Conservation (phyloP, 2,888 invertebrate genomes). For the Laspeyria flexula region DNA sequence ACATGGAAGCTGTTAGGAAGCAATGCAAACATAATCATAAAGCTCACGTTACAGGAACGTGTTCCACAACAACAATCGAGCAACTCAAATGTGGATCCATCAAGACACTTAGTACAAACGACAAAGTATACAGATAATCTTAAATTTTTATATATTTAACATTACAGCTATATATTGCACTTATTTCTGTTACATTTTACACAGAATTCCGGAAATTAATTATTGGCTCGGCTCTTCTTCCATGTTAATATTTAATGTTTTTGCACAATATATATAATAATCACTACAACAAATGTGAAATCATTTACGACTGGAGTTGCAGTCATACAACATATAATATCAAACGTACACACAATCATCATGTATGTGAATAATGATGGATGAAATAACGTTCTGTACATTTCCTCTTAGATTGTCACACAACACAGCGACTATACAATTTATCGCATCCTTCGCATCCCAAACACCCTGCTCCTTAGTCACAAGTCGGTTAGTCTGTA, state of each 20-base stretch:
- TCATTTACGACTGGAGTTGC: constrained; percentile 56
- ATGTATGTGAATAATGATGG: constrained; percentile 35
- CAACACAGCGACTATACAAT: too few species aligned
- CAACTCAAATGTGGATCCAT: constrained; percentile 49
- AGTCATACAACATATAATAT: constrained; percentile 39
- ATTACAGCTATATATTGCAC: constrained; percentile 81
- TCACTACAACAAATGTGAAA: constrained; percentile 57
- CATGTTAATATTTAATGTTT: constrained; percentile 67
- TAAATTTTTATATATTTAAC: constrained; percentile 49
- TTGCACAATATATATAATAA: constrained; percentile 54
- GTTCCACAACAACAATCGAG: constrained; percentile 49
- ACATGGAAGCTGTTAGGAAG: constrained; percentile 76
- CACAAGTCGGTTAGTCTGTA: constrained; percentile 65
- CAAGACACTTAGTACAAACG: constrained; percentile 24
- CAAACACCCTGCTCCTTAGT: constrained; percentile 60
- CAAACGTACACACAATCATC: constrained; percentile 35
- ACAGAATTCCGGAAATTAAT: constrained; percentile 82
- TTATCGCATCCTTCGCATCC: constrained; percentile 53
- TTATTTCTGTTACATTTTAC: constrained; percentile 73
- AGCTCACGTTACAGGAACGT: constrained; percentile 56
- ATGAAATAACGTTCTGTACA: constrained; percentile 48
- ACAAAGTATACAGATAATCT: constrained; percentile 24
- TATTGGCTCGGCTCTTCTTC: constrained; percentile 83
- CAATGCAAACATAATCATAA: constrained; percentile 68
- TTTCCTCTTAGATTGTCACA: constrained; percentile 38